These are phyloP conservation scores for Amblyornis subalaris DNA, from an alignment of 2,113 vertebrate species.

Conservation along the genomic window DNA sequence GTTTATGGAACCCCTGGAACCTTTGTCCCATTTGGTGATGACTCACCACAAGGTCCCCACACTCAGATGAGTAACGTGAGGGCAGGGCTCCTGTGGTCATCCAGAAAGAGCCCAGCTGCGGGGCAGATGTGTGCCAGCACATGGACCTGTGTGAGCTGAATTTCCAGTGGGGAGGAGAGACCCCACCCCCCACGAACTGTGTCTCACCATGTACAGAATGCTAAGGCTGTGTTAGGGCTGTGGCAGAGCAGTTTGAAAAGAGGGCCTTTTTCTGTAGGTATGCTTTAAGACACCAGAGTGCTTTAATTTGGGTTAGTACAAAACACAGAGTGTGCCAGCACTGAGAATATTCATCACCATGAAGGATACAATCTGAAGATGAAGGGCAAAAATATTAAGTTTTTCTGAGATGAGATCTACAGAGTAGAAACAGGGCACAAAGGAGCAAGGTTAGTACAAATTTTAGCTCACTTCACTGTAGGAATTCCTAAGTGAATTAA, in stretches of 20 bases:
- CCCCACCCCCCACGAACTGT: rapidly evolving
- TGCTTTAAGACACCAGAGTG: background rate
- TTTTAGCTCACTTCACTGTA: background rate
- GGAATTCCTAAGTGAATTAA: background rate
- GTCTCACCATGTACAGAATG: rapidly evolving
- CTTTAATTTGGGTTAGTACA: background rate
- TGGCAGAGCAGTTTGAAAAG: background rate
- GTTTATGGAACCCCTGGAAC: background rate
- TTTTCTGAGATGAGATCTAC: background rate
- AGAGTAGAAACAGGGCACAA: background rate
- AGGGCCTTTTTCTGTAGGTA: background rate
- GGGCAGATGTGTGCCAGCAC: background rate
- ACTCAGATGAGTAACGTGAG: background rate
- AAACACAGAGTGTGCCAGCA: background rate
- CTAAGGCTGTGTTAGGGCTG: background rate
- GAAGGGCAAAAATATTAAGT: background rate
- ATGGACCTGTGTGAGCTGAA: background rate
- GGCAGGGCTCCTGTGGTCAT: background rate
- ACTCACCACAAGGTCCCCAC: background rate
- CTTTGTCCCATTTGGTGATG: background rate
- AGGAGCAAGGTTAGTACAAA: background rate
- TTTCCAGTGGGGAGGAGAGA: rapidly evolving
- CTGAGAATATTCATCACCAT: background rate
- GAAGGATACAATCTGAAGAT: background rate
- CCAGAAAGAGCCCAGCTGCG: background rate